These are phyloP conservation scores for Drosophila nigrodunni DNA, from an alignment of 1,140 invertebrate genomes.

Conservation along the genomic window DNA sequence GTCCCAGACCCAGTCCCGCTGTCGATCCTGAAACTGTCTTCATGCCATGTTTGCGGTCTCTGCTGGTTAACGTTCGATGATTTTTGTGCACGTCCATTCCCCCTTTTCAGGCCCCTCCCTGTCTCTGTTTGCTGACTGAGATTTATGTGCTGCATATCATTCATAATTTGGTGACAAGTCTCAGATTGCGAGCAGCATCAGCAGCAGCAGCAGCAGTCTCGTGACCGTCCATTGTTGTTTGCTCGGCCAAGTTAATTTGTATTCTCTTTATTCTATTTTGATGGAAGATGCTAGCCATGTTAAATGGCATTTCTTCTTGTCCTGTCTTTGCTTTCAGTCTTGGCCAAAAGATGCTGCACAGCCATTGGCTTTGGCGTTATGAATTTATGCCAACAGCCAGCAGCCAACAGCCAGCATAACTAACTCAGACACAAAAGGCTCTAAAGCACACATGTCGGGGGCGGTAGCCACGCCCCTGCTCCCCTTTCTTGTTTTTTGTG, in stretches of 20 bases:
- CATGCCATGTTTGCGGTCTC: slow-evolving; percentile 24
- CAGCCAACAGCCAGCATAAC: slow-evolving; percentile 42
- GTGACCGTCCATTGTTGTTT: slow-evolving; percentile 47
- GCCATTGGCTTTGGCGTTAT: slow-evolving; percentile 53
- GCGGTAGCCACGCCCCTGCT: not conserved
- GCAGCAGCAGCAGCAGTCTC: slow-evolving; percentile 4
- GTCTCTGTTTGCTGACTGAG: slow-evolving; percentile 78
- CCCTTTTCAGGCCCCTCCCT: slow-evolving; percentile 48
- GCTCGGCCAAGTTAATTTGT: slow-evolving; percentile 74
- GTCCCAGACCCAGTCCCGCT: no score
- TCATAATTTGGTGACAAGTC: slow-evolving; percentile 83
- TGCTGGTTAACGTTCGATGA: slow-evolving; percentile 52
- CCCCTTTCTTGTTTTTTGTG: not conserved
- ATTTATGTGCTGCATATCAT: slow-evolving; percentile 83
- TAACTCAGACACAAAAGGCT: slow-evolving; percentile 80
- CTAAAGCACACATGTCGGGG: slow-evolving; percentile 59
- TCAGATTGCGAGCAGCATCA: slow-evolving; percentile 64
- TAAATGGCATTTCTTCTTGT: slow-evolving; percentile 23
- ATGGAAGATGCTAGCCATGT: slow-evolving; percentile 44
- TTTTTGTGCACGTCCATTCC: slow-evolving; percentile 6
- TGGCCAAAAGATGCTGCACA: not conserved
- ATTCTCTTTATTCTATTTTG: slow-evolving; percentile 76
- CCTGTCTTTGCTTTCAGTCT: slow-evolving; percentile 4
- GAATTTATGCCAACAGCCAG: slow-evolving; percentile 71
- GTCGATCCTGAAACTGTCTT: not conserved